phyloP scores from a whole-genome alignment of 2,888 invertebrate genomes.

The Caenorhabditis angaria region DNA sequence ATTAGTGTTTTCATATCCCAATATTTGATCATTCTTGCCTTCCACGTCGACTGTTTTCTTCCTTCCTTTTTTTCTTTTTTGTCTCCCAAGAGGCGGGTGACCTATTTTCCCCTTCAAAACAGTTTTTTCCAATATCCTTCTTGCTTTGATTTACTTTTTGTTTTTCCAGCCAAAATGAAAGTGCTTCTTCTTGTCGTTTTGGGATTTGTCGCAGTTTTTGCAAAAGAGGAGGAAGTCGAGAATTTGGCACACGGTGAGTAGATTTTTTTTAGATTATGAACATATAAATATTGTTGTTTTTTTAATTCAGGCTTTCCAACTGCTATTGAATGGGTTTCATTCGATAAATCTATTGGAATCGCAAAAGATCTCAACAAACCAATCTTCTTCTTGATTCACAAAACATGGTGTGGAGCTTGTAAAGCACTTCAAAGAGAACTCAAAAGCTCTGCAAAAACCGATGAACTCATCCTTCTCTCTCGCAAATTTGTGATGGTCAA shows the following conservation, averaged over 20 bases:
- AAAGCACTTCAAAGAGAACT: slow-evolving; percentile 69
- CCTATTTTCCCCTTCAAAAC: neutral
- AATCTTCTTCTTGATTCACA: slow-evolving; percentile 74
- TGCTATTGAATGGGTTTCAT: slow-evolving; percentile 69
- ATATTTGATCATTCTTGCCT: slow-evolving; percentile 11
- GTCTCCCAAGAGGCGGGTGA: neutral
- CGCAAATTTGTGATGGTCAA: slow-evolving; percentile 73
- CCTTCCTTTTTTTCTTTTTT: slow-evolving; percentile 11
- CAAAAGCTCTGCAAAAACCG: slow-evolving; percentile 64
- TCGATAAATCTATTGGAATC: slow-evolving; percentile 63
- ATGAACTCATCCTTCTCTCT: slow-evolving; percentile 73
- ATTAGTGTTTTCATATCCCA: neutral
- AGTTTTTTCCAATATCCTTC: slow-evolving; percentile 1
- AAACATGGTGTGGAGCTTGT: slow-evolving; percentile 76
- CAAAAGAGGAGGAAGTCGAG: slow-evolving; percentile 36
- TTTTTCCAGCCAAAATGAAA: slow-evolving; percentile 38
- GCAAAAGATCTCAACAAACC: slow-evolving; percentile 72
- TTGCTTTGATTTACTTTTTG: slow-evolving; percentile 9
- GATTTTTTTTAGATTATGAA: neutral
- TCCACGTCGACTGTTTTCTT: slow-evolving; percentile 31
- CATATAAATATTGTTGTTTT: slow-evolving; percentile 7
- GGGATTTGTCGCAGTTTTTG: slow-evolving; percentile 10
- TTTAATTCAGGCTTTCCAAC: slow-evolving; percentile 67
- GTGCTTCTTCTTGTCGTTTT: slow-evolving; percentile 21
- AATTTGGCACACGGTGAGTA: slow-evolving; percentile 24